Evolutionary conservation across 2,888 invertebrate genomes (phyloP), one percentile per base, ranked within the genome.

Genomic region (Lasioglossum figueresi): DNA sequence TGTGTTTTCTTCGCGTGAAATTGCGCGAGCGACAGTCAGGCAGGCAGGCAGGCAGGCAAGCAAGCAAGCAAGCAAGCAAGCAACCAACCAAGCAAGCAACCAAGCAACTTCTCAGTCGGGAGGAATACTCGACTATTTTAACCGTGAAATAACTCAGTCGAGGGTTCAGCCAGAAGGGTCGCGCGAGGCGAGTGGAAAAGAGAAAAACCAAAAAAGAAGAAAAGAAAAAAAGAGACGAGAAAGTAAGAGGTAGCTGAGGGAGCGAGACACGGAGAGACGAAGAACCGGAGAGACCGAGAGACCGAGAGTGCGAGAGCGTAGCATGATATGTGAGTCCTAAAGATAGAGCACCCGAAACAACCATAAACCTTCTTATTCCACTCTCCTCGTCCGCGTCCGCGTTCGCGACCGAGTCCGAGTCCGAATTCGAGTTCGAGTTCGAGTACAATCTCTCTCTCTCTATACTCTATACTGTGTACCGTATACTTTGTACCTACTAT

Each of bases 121-220:
- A 91, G 91, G 87, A 91, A 87, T 91, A 91, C 92, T 93, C 91
- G 93, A 93, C 94, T 94, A 94, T 94, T 94, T 93, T 94, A 93
- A 93, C 93, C 93, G 92, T 93, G 93, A 94, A 94, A 94, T 94
- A 93, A 94, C 93, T 94, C 93, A 93, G 93, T 88, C 90, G 89
- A 90, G 88, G 85, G 90, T 88, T 90, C 84, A 85, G 87, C 80
- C 80, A 81, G 86, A 85, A 88, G 90, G 89, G 87, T 88, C 86
- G 88, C 82, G 63, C 34, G 88, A 86, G 87, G 83, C 79, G 77
- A 72, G 87, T 74, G 79, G 81, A 84, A 70, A 52, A 80, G 88
- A 83, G 88, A 79, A 75, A 79, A 75, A 84, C 78, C 79, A 73
- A 80, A 56, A 73, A 80, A 70, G 70, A 59, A 80, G 74, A 72